Percentiles rank a stretch among this genome's conserved stretches.
These are phyloP conservation scores for Parus major DNA, from an alignment of 2,113 vertebrate species.

Conservation along the genomic window DNA sequence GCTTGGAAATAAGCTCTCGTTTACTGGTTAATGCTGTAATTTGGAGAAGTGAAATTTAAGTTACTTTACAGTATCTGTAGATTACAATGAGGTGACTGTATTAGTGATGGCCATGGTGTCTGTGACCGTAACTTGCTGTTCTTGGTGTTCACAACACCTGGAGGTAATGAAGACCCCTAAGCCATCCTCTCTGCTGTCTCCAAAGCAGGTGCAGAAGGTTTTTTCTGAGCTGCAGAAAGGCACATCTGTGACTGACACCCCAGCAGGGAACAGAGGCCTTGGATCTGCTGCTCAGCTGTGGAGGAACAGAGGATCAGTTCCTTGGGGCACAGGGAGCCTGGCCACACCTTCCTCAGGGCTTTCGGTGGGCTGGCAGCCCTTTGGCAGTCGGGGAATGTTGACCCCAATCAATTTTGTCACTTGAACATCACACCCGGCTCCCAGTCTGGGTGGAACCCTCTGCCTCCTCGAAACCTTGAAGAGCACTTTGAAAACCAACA, in stretches of 20 bases:
- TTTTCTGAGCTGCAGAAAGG: neutral
- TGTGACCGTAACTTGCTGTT: neutral
- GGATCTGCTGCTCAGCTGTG: neutral
- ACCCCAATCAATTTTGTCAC: neutral
- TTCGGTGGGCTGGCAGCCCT: neutral
- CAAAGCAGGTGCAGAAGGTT: neutral
- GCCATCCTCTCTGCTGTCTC: neutral
- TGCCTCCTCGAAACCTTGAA: neutral
- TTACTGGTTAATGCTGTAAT: neutral
- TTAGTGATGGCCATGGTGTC: neutral
- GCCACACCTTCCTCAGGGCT: rapidly evolving
- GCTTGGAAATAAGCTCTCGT: neutral
- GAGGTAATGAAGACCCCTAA: neutral
- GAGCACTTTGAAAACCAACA: neutral
- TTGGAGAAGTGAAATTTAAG: neutral
- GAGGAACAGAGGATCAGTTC: neutral
- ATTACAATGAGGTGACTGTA: neutral
- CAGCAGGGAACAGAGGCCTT: neutral
- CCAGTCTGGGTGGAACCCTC: neutral
- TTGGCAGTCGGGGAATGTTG: rapidly evolving
- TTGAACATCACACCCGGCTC: neutral
- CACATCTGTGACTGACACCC: too few species aligned
- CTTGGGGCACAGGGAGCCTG: neutral
- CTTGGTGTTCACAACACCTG: neutral
- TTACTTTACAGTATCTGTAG: neutral